Percentiles rank a stretch among this genome's conserved stretches.
phyloP scores from a whole-genome alignment of 2,113 vertebrate genomes.

The Poeciliopsis turrubarensis region DNA sequence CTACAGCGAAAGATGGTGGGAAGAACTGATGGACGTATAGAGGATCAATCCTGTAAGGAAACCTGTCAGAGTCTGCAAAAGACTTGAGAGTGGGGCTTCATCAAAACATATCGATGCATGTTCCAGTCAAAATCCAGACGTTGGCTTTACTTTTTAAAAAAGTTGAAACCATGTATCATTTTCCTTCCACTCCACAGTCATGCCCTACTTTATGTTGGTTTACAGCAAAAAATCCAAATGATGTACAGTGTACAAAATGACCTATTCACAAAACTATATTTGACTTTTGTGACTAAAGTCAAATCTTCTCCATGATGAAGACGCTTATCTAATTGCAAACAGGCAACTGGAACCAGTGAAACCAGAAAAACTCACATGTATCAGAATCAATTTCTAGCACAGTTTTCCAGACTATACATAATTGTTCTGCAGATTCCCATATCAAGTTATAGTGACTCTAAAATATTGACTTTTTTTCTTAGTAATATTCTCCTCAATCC shows the following conservation, averaged over 20 bases:
- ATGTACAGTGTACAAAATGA: not conserved
- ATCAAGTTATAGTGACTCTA: not conserved
- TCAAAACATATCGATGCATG: no score
- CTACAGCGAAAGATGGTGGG: no score
- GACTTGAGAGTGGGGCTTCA: not conserved
- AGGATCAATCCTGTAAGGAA: not conserved
- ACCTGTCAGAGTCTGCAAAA: not conserved
- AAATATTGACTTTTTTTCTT: not conserved
- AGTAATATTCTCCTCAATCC: not conserved
- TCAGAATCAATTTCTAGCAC: not conserved
- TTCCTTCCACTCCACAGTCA: no score
- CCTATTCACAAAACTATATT: no score
- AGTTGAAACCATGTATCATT: no score
- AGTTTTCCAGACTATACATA: not conserved
- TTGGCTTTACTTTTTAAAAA: no score
- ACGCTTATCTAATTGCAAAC: not conserved
- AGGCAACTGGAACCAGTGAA: not conserved
- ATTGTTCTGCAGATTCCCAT: not conserved
- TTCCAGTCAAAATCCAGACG: no score
- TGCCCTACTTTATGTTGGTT: not conserved
- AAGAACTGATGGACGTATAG: not conserved
- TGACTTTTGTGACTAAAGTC: not conserved
- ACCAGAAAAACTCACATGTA: not conserved
- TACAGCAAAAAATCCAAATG: not conserved
- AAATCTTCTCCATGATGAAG: not conserved